Conservation (phyloP, 2,113 vertebrate species). For the Melanocharis versteri region DNA sequence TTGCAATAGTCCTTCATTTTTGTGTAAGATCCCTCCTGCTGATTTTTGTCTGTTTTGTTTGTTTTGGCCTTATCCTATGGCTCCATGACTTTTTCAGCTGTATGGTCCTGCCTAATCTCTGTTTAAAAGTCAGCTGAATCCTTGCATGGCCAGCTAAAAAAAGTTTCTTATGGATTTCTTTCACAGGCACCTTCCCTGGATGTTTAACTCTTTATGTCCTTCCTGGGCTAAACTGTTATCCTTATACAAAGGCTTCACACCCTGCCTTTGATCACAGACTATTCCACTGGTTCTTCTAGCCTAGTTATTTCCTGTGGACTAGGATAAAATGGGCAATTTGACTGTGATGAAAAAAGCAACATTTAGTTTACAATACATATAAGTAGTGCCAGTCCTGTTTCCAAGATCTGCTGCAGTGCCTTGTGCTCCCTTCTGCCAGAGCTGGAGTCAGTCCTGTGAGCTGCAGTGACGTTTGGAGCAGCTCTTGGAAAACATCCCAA, state of each 20-base stretch:
- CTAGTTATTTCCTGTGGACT: not conserved
- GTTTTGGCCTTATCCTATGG: not conserved
- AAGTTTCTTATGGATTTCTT: not conserved
- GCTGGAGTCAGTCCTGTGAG: not conserved
- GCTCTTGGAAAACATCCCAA: constrained; percentile 1
- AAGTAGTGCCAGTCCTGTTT: not conserved
- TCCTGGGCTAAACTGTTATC: not conserved
- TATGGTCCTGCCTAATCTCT: not conserved
- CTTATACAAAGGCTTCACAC: fast-evolving
- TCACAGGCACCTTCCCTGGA: not conserved
- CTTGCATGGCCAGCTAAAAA: not conserved
- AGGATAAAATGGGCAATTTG: not conserved
- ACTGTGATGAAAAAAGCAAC: not conserved
- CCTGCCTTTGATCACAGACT: not conserved
- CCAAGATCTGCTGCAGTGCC: not conserved
- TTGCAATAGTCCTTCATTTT: not conserved
- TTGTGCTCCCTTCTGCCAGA: not conserved
- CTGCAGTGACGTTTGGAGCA: not conserved
- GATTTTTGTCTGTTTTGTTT: not conserved
- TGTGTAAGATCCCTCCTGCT: not conserved
- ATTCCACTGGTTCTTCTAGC: not conserved
- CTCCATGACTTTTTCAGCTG: not conserved
- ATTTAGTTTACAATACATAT: not conserved
- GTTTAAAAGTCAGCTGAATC: not conserved
- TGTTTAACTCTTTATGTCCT: not conserved